Evolutionary conservation across 2,888 invertebrate species (phyloP), one percentile per base, ranked within the genome.

Genomic region (Caenorhabditis auriculariae): DNA sequence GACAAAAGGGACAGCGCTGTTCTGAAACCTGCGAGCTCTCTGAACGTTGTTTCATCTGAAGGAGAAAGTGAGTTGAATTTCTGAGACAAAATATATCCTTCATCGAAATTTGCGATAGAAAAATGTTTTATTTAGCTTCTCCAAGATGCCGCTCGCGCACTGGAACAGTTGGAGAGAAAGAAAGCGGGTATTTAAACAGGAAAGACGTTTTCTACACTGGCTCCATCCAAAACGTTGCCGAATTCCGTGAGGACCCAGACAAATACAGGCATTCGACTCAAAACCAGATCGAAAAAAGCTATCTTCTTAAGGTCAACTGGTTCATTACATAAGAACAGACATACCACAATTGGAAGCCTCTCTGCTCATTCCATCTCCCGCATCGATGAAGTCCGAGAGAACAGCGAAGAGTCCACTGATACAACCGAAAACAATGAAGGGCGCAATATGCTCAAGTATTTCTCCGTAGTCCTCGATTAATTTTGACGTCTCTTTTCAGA

Each of bases 191-290:
- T 54, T 64, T 80, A 48, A 73, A 77, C 50, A 83, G 88, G 91
- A 73, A 73, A 75, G 93, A 93, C 81, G 91, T 92, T 66, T 93
- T 93, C 86, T 93, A 91, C 81, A 88, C 88, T 4, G 91, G 90
- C 12, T 92, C 91, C 62, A 85, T 93, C 61, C 87, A 87, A n/a
- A 86, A 91, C 69, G 85, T 93, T 51, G 90, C 91, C 0, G 90
- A 93, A 80, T 93, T 91, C 82, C 82, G 90, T 89, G 69, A 73
- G 26, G 67, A 74, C 39, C 74, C 74, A 9, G 74, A 80, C 58
- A 62, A 78, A 26, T 74, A 64, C 55, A 52, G 62, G 9, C n/a
- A 32, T 9, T 32, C 9, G n/a, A 32, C 9, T 12, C n/a, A 32
- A 32, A 32, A n/a, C 9, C n/a, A 32, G n/a, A 32, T 12, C 9